Conservation (phyloP, 2,888 invertebrate genomes). For the Tachystola acroxantha region DNA sequence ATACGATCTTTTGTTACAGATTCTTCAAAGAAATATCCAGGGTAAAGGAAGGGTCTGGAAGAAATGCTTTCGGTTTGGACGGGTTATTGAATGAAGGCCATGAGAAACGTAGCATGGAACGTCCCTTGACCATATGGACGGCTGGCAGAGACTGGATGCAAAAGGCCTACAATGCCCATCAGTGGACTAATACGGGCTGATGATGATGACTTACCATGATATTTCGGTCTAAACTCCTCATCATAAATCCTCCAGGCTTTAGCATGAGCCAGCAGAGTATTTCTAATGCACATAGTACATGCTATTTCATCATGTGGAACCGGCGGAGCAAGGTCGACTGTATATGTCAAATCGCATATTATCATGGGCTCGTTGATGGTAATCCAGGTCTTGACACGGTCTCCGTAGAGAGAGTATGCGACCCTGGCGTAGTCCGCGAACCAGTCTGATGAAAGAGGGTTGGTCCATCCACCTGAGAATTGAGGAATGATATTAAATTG, state of each 20-base stretch:
- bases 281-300: constrained; percentile 80
- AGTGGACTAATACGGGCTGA: background rate
- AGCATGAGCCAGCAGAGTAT: constrained; percentile 83
- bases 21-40: too few relatives aligned
- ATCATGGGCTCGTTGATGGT: constrained; percentile 84
- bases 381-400: constrained; percentile 82
- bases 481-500: too few relatives aligned
- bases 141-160: too few relatives aligned
- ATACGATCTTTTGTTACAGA: too few relatives aligned
- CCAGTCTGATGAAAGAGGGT: constrained; percentile 78
- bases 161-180: too few relatives aligned
- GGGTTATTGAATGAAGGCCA: too few relatives aligned
- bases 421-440: constrained; percentile 80
- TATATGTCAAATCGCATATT: constrained; percentile 56
- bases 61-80: too few relatives aligned
- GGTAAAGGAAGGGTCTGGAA: too few relatives aligned
- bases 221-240: constrained; percentile 63
- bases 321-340: constrained; percentile 27
- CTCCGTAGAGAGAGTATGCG: constrained; percentile 74
- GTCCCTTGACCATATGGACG: too few relatives aligned
- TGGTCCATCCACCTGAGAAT: constrained; percentile 81
- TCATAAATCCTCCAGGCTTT: constrained; percentile 80
- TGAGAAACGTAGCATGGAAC: too few relatives aligned
- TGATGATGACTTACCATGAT: constrained; percentile 63
- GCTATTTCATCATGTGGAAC: constrained; percentile 54